These are phyloP conservation scores for Carabus problematicus DNA, from an alignment of 2,888 invertebrate genomes.

Conservation along the genomic window DNA sequence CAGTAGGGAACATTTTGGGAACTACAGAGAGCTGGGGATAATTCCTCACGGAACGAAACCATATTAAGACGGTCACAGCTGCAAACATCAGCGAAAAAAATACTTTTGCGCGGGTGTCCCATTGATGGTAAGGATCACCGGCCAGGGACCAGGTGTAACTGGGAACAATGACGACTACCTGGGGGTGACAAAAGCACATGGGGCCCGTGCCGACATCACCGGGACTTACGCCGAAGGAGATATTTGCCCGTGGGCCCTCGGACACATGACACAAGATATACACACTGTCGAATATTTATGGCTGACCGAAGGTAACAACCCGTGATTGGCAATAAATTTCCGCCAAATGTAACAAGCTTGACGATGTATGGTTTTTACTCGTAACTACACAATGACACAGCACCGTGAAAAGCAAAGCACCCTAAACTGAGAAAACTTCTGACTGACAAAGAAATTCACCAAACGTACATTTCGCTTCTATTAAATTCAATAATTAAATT, in stretches of 20 bases:
- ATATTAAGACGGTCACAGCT: constrained; percentile 20
- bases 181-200: constrained; percentile 21
- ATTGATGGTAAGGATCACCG: constrained; percentile 18
- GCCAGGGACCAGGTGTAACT: constrained; percentile 15
- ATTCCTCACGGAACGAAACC: constrained; percentile 11
- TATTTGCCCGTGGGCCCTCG: background rate
- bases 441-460: too few species aligned
- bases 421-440: too few species aligned
- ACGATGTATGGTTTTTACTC: constrained; percentile 11
- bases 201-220: constrained; percentile 19
- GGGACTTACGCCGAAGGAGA: constrained; percentile 1
- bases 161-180: constrained; percentile 22
- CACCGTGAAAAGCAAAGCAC: too few species aligned
- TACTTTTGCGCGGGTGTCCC: constrained; percentile 22
- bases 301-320: background rate
- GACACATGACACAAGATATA: background rate
- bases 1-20: constrained; percentile 8
- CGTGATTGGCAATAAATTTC: constrained; percentile 27
- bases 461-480: too few species aligned
- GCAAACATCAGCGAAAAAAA: constrained; percentile 15
- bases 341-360: constrained; percentile 7
- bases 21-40: background rate
- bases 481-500: too few species aligned
- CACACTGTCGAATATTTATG: constrained; percentile 24
- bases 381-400: too few species aligned